Percentiles rank a stretch among this genome's conserved stretches.
Conservation (phyloP, 2,113 vertebrate genomes). For the Cinclus cinclus region DNA sequence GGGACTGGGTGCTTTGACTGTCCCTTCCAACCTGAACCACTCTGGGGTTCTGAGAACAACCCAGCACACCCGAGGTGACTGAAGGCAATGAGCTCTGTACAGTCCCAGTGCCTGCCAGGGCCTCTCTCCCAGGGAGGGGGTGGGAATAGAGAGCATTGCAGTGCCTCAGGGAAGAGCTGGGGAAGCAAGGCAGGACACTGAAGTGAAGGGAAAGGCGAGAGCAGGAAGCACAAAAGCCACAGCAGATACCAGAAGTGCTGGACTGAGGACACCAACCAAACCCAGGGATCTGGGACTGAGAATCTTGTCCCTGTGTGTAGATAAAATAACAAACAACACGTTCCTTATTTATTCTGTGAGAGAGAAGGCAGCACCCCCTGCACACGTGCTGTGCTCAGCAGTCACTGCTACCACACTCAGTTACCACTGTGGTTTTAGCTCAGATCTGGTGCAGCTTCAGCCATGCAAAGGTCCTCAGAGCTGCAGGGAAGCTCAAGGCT, state of each 20-base stretch:
- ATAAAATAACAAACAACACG: not conserved
- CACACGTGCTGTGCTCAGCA: not conserved
- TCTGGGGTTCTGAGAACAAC: not conserved
- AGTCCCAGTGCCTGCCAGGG: not conserved
- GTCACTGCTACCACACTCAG: fast-evolving
- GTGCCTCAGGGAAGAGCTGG: not conserved
- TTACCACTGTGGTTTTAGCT: fast-evolving
- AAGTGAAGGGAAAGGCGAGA: not conserved
- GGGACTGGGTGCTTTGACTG: not conserved
- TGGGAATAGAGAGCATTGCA: not conserved
- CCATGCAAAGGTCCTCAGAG: not conserved
- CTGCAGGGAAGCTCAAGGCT: not conserved
- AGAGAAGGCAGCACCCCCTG: not conserved
- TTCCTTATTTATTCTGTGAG: not conserved
- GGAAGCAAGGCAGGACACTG: not conserved
- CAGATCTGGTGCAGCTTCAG: not conserved
- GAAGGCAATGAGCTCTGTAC: fast-evolving
- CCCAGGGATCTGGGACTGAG: not conserved
- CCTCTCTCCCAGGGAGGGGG: not conserved
- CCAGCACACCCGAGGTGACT: not conserved
- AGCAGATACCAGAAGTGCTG: not conserved
- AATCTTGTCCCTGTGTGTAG: fast-evolving
- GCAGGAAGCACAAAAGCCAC: not conserved
- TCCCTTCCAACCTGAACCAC: not conserved
- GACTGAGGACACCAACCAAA: not conserved